A percentile compares a stretch with the other conserved stretches of the same genome.
These are phyloP conservation scores for Andrena bucephala DNA, from an alignment of 2,888 invertebrate species.

Conservation along the genomic window DNA sequence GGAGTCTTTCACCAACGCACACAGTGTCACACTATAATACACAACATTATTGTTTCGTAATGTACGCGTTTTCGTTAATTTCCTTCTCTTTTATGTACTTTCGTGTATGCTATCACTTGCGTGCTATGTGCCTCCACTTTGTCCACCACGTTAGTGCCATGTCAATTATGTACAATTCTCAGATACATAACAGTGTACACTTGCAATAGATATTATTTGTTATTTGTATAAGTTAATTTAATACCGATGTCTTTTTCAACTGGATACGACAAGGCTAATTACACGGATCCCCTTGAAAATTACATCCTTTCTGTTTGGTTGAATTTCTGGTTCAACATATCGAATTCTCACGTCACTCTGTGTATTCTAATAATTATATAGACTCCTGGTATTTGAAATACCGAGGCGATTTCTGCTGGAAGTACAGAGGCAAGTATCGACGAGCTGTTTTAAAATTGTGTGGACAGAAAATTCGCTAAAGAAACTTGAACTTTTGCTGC, in stretches of 20 bases:
- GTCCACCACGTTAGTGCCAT: slow-evolving; percentile 12
- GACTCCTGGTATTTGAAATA: slow-evolving; percentile 6
- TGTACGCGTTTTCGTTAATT: slow-evolving; percentile 20
- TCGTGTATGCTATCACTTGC: slow-evolving; percentile 13
- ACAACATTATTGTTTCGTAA: slow-evolving; percentile 83
- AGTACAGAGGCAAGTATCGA: slow-evolving; percentile 14
- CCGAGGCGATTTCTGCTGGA: slow-evolving; percentile 17
- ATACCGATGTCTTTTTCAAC: slow-evolving; percentile 27
- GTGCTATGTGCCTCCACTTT: slow-evolving; percentile 34
- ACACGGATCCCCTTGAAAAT: slow-evolving; percentile 17
- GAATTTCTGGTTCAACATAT: background rate
- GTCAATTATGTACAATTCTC: slow-evolving; percentile 37
- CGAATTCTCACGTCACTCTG: background rate
- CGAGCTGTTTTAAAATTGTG: slow-evolving; percentile 4
- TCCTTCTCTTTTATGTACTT: background rate
- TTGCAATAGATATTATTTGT: slow-evolving; percentile 52
- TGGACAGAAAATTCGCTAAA: slow-evolving; percentile 4
- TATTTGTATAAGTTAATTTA: slow-evolving; percentile 4
- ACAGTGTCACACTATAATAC: slow-evolving; percentile 84
- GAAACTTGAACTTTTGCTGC: slow-evolving; percentile 19
- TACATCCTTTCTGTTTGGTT: slow-evolving; percentile 10
- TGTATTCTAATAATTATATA: slow-evolving; percentile 2
- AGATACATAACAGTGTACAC: background rate
- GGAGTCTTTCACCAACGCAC: slow-evolving; percentile 81
- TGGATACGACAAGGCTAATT: background rate